A percentile compares a stretch with the other conserved stretches of the same genome.
These are phyloP conservation scores for Rhamphomyia laevipes DNA, from an alignment of 2,888 invertebrate species.

Conservation along the genomic window DNA sequence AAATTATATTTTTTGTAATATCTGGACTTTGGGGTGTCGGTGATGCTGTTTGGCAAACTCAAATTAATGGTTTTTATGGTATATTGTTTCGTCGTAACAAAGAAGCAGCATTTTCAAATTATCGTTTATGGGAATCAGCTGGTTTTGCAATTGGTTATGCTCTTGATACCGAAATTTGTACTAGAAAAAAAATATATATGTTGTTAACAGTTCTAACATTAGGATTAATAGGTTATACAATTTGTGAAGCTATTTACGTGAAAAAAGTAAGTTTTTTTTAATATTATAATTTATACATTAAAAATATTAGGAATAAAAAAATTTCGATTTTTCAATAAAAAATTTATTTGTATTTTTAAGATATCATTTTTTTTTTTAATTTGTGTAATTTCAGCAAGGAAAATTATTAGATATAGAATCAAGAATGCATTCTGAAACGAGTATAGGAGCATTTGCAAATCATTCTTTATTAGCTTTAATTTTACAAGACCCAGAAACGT, in stretches of 20 bases:
- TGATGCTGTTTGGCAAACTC: slow-evolving; percentile 96
- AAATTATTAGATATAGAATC: slow-evolving; percentile 47
- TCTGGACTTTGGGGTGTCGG: slow-evolving; percentile 90
- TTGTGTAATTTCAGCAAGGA: slow-evolving; percentile 55
- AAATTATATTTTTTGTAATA: slow-evolving; percentile 74
- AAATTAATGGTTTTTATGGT: slow-evolving; percentile 88
- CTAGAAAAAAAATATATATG: slow-evolving; percentile 75
- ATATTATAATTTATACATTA: background rate
- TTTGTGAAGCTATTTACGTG: slow-evolving; percentile 72
- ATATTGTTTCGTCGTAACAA: slow-evolving; percentile 78
- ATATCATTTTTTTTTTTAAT: background rate
- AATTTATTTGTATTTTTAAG: too few relatives aligned
- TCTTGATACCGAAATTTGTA: slow-evolving; percentile 76
- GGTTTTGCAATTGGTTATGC: slow-evolving; percentile 86
- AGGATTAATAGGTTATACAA: slow-evolving; percentile 65
- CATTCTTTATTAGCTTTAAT: background rate
- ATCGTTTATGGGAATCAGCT: slow-evolving; percentile 78
- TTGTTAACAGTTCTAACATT: slow-evolving; percentile 62
- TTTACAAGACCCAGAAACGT: too few relatives aligned
- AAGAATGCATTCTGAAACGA: slow-evolving; percentile 19
- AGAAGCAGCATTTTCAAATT: slow-evolving; percentile 86
- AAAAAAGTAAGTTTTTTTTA: slow-evolving; percentile 49
- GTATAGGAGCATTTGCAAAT: slow-evolving; percentile 44
- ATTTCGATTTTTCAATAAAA: too few relatives aligned
- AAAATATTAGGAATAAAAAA: too few relatives aligned